Evolutionary conservation across 2,888 invertebrate species (phyloP), one percentile per base, ranked within the genome.

Genomic region (Lepidocyrtoides sp.): DNA sequence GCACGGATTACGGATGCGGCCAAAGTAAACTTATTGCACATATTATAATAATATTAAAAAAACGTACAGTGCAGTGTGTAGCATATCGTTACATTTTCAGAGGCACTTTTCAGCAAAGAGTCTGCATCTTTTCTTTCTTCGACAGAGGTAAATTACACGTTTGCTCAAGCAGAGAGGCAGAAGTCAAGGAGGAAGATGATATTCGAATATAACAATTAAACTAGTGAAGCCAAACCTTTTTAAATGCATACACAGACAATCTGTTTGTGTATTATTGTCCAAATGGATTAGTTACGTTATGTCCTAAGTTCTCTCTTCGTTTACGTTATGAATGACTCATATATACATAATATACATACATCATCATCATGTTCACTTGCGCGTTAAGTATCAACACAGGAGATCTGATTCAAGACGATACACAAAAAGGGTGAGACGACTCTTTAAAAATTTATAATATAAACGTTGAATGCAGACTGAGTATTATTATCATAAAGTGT

Each of bases 361-460:
- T 57, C 23, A 51, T 54, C 10, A 26, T 77, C 44, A 5, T 54
- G 51, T 83, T 51, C 82, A 44, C 29, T 79, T 60, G 44, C 69
- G 89, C 89, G 89, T 89, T 89, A 89, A 89, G 75, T 69, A 82
- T 89, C 82, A 72, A 83, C 89, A 89, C 89, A 89, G 89, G 82
- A 57, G 82, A 82, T 72, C 81, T 89, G 75, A 89, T 82, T 89
- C 89, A 89, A 83, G 54, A 14, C 82, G 72, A 75, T 82, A 89
- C 26, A 88, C 14, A 88, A 82, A 81, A 88, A 81, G 88, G 88
- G 88, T 60, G 87, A 88, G 89, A 81, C 63, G 72, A 72, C 51
- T 72, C 29, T n/a, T n/a, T 29, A 83, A 83, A 57, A 32, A 29
- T 10, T 77, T 20, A 2, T 12, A 81, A 72, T 23, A 44, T 57